phyloP scores from a whole-genome alignment of 2,113 vertebrate genomes.

The Megaleporinus macrocephalus region DNA sequence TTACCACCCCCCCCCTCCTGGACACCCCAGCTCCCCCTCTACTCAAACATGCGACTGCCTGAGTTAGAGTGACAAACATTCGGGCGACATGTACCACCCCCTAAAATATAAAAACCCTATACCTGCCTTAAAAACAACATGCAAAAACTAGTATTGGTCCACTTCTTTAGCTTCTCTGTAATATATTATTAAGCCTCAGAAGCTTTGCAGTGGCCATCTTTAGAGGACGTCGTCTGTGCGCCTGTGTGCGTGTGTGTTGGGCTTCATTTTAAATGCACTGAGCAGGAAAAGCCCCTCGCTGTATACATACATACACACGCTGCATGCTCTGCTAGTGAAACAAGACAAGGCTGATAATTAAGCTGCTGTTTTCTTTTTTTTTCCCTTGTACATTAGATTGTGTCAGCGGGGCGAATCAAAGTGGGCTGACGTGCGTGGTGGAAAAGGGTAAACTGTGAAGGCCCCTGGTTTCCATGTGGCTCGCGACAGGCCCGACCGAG shows the following conservation, averaged over 20 bases:
- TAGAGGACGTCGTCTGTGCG: too few species aligned
- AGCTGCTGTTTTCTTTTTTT: neutral
- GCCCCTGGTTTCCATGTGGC: constrained; percentile 45
- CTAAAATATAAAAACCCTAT: neutral
- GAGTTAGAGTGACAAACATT: constrained; percentile 43
- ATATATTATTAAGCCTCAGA: neutral
- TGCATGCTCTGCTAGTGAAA: neutral
- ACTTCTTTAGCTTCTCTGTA: too few species aligned
- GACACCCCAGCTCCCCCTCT: neutral
- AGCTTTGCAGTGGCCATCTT: neutral
- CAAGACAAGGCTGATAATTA: neutral
- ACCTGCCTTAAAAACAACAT: too few species aligned
- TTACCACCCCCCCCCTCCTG: constrained; percentile 40
- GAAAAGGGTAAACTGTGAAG: constrained; percentile 30
- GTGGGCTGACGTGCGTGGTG: constrained; percentile 3
- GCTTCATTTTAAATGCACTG: neutral
- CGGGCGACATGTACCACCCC: neutral
- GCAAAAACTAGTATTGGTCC: too few species aligned
- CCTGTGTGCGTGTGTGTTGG: too few species aligned
- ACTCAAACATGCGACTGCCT: constrained; percentile 42
- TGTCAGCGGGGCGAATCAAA: neutral
- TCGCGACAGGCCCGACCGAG: constrained; percentile 23
- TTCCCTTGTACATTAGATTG: neutral
- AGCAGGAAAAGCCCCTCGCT: neutral
- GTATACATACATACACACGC: neutral